phyloP scores from a whole-genome alignment of 1,140 invertebrate species.

The Daktulosphaira vitifoliae region DNA sequence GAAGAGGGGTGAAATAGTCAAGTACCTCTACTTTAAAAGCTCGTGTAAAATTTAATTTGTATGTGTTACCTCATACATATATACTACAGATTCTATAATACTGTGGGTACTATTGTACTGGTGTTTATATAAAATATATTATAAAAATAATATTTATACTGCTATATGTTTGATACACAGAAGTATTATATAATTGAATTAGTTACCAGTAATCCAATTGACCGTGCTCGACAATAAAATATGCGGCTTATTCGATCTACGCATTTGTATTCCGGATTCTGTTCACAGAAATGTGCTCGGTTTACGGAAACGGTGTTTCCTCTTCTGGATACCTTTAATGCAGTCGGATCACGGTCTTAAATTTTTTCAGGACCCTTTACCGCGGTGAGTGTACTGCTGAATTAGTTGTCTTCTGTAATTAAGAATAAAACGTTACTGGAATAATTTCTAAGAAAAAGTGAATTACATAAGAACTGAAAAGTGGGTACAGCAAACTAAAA shows the following conservation, averaged over 20 bases:
- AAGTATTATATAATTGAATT: conserved; percentile 2
- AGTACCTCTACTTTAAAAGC: no score
- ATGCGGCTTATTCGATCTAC: conserved; percentile 9
- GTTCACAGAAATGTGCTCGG: conserved; percentile 22
- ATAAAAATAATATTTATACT: no score
- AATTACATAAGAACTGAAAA: no score
- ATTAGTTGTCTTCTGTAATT: conserved; percentile 23
- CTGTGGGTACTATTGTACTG: no score
- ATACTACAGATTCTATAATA: no score
- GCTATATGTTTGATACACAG: no score
- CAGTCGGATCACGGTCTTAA: conserved; percentile 30
- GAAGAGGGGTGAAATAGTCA: no score
- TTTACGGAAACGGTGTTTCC: conserved; percentile 11
- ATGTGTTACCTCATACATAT: no score
- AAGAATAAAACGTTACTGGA: conserved; percentile 18
- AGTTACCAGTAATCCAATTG: conserved; percentile 14
- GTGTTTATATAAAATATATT: no score
- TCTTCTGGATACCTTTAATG: neutral
- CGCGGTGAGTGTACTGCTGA: neutral
- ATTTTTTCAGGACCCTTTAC: conserved; percentile 1
- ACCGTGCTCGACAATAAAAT: conserved; percentile 7
- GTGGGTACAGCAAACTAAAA: no score
- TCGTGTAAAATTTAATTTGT: no score
- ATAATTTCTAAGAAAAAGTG: conserved; percentile 15
- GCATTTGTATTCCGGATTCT: conserved; percentile 17